These are phyloP conservation scores for Lepeophtheirus nordmannii DNA, from an alignment of 2,888 invertebrate genomes.

Conservation along the genomic window DNA sequence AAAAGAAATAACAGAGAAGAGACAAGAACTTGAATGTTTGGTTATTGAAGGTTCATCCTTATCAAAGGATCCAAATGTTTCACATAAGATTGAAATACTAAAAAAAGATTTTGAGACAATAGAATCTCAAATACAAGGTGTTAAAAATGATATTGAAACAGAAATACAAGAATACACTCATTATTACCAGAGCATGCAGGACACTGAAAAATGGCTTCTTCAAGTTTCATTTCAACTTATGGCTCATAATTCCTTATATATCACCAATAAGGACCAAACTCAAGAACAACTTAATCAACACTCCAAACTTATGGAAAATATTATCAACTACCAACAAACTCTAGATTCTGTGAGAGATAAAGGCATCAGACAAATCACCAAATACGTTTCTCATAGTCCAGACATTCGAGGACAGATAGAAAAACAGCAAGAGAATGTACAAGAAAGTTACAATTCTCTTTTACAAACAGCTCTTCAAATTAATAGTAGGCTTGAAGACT, in stretches of 20 bases:
- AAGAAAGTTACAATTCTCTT: constrained; percentile 79
- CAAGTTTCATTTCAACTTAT: constrained; percentile 87
- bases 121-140: constrained; percentile 32
- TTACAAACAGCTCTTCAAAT: constrained; percentile 78
- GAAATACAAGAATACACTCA: constrained; percentile 45
- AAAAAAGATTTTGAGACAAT: constrained; percentile 43
- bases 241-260: constrained; percentile 86
- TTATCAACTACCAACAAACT: constrained; percentile 62
- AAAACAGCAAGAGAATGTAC: constrained; percentile 71
- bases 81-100: constrained; percentile 50
- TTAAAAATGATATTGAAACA: constrained; percentile 66
- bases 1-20: background rate
- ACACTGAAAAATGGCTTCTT: constrained; percentile 84
- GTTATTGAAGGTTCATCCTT: background rate
- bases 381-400: constrained; percentile 40
- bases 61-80: background rate
- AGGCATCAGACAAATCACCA: constrained; percentile 53
- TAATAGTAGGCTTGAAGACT: constrained; percentile 68
- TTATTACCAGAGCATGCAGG: constrained; percentile 76
- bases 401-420: constrained; percentile 60
- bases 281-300: constrained; percentile 80
- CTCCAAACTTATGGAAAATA: constrained; percentile 42
- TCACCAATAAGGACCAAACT: constrained; percentile 76
- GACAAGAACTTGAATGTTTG: background rate
- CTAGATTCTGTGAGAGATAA: constrained; percentile 66